Percentiles rank a stretch among this genome's conserved stretches.
These are phyloP conservation scores for Yponomeuta malinellus DNA, from an alignment of 2,888 invertebrate genomes.

Conservation along the genomic window DNA sequence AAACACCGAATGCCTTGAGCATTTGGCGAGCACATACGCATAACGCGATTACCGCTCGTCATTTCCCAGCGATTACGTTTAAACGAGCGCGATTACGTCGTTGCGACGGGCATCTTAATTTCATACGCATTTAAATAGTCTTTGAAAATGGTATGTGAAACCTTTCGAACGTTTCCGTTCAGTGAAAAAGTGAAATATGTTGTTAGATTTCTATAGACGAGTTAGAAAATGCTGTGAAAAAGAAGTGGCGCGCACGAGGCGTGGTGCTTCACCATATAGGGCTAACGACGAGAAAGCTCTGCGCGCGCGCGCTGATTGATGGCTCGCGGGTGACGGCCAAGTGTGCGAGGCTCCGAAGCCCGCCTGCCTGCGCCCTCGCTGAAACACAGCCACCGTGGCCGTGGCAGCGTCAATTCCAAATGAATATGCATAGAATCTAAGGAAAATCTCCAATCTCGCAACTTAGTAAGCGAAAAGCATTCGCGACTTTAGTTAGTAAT, in stretches of 20 bases:
- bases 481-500: conserved; percentile 40
- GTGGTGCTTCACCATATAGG: conserved; percentile 69
- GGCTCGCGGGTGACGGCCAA: conserved; percentile 40
- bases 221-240: conserved; percentile 73
- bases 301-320: conserved; percentile 56
- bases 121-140: conserved; percentile 49
- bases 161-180: conserved; percentile 53
- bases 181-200: conserved; percentile 64
- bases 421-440: conserved; percentile 11
- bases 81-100: conserved; percentile 60
- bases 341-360: conserved; percentile 18
- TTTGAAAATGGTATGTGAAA: conserved; percentile 49
- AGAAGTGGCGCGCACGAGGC: conserved; percentile 66
- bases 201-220: conserved; percentile 70
- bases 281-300: conserved; percentile 75
- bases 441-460: conserved; percentile 2
- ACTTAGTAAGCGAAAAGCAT: conserved; percentile 30
- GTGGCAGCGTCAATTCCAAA: neutral
- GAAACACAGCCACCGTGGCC: neutral
- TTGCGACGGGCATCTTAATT: conserved; percentile 60
- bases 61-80: conserved; percentile 60
- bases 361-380: conserved; percentile 21
- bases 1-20: conserved; percentile 50
- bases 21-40: conserved; percentile 52
- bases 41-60: conserved; percentile 52